A percentile compares a stretch with the other conserved stretches of the same genome.
Evolutionary conservation across 2,113 vertebrate genomes (phyloP).

Genomic region (Alethe diademata): DNA sequence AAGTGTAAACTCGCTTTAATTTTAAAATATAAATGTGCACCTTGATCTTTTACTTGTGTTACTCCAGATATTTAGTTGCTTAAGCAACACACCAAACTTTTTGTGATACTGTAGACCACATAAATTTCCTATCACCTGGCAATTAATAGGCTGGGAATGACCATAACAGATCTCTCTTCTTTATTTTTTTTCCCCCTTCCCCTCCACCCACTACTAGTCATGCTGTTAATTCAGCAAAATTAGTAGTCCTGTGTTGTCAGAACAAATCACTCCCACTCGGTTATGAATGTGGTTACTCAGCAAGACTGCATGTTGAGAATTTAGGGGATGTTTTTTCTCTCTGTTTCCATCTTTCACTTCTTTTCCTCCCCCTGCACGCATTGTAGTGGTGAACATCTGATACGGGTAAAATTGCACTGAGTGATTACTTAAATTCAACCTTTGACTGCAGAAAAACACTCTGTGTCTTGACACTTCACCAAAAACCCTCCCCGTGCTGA

Average conservation of each 20-base stretch:
- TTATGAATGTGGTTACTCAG: slow-evolving; percentile 65
- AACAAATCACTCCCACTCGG: slow-evolving; percentile 54
- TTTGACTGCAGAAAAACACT: slow-evolving; percentile 27
- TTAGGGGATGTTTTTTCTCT: slow-evolving; percentile 12
- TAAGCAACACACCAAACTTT: neutral
- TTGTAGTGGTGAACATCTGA: slow-evolving; percentile 6
- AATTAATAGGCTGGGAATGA: neutral
- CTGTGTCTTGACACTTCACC: neutral
- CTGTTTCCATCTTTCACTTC: slow-evolving; percentile 18
- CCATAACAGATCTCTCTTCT: neutral
- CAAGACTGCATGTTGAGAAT: slow-evolving; percentile 27
- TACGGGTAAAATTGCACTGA: neutral
- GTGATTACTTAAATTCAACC: slow-evolving; percentile 28
- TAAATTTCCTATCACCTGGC: neutral
- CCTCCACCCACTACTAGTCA: neutral
- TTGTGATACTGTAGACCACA: neutral
- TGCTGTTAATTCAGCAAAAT: slow-evolving; percentile 66
- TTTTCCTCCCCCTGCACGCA: neutral
- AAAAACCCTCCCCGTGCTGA: neutral
- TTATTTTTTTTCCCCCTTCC: neutral
- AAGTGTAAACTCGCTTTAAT: neutral
- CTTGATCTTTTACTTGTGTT: neutral
- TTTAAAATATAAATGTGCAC: neutral
- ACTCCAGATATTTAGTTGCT: neutral
- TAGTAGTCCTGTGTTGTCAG: slow-evolving; percentile 53